Conservation (phyloP, 2,888 invertebrate genomes). For the Pterostichus madidus region DNA sequence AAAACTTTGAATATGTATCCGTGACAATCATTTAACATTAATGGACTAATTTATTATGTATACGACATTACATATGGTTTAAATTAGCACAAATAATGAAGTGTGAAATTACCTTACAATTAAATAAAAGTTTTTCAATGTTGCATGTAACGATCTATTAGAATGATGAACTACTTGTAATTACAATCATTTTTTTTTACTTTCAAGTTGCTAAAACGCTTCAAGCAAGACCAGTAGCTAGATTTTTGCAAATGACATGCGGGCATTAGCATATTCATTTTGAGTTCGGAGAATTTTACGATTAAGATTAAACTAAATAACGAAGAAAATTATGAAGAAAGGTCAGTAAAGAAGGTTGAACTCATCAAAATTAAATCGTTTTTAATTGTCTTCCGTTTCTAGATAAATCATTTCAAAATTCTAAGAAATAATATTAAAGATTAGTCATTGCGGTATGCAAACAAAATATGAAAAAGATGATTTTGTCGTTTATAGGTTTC, state of each 20-base stretch:
- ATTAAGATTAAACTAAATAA: constrained; percentile 12
- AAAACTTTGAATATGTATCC: constrained; percentile 1
- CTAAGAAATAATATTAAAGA: not conserved
- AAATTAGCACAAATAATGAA: constrained; percentile 41
- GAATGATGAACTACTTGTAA: no score
- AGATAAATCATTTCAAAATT: constrained; percentile 9
- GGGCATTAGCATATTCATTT: constrained; percentile 45
- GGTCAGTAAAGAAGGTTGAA: constrained; percentile 48
- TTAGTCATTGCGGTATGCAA: no score
- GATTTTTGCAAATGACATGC: constrained; percentile 7
- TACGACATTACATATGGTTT: constrained; percentile 32
- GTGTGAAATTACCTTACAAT: constrained; percentile 43
- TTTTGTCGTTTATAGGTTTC: constrained; percentile 9
- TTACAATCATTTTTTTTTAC: not conserved
- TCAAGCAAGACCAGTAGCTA: not conserved
- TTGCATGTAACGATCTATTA: not conserved
- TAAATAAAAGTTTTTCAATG: constrained; percentile 35
- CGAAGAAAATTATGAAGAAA: constrained; percentile 31
- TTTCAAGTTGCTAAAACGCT: not conserved
- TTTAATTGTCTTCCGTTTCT: constrained; percentile 9
- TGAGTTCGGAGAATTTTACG: constrained; percentile 18
- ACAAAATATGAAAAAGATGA: not conserved
- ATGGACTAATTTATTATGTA: constrained; percentile 40
- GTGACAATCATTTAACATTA: constrained; percentile 32
- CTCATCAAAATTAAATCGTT: constrained; percentile 48